Evolutionary conservation across 1,140 invertebrate species (phyloP).

Genomic region (Lepidurus couesii): DNA sequence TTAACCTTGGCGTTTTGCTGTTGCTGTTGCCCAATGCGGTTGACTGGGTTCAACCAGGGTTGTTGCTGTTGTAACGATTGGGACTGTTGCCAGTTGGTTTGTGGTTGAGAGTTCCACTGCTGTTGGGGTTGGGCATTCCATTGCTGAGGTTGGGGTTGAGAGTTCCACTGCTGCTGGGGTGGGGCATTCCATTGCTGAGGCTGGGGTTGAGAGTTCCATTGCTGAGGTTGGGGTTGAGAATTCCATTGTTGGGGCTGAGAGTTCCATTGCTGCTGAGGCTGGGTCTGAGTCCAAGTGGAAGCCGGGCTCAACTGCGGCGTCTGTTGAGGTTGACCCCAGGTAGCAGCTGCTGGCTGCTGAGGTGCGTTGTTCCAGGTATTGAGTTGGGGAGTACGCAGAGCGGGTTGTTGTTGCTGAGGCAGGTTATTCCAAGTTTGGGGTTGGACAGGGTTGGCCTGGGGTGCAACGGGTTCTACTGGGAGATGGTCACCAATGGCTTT

Average conservation of each 20-base stretch:
- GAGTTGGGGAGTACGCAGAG: slow-evolving; percentile 42
- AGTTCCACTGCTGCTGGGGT: slow-evolving; percentile 9
- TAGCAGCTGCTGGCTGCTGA: slow-evolving; percentile 28
- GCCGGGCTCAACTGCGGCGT: slow-evolving; percentile 30
- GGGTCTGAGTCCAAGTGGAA: slow-evolving; percentile 6
- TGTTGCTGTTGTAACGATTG: background rate
- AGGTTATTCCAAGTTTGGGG: slow-evolving; percentile 19
- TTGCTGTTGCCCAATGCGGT: background rate
- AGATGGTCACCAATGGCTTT: slow-evolving; percentile 50
- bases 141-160: slow-evolving; percentile 29
- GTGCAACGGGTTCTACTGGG: slow-evolving; percentile 38
- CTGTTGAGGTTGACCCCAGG: slow-evolving; percentile 29
- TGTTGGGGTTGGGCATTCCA: slow-evolving; percentile 31
- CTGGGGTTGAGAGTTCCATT: slow-evolving; percentile 24
- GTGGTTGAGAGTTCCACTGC: slow-evolving; percentile 30
- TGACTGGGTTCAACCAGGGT: background rate
- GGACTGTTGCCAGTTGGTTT: slow-evolving; percentile 25
- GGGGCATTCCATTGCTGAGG: slow-evolving; percentile 35
- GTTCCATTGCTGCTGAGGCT: slow-evolving; percentile 26
- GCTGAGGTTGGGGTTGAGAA: slow-evolving; percentile 28
- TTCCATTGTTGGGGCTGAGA: slow-evolving; percentile 7
- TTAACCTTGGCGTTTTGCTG: slow-evolving; percentile 23
- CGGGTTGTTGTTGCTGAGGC: slow-evolving; percentile 39
- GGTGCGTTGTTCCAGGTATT: background rate
- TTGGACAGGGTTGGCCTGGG: slow-evolving; percentile 20